A percentile compares a stretch with the other conserved stretches of the same genome.
phyloP scores from a whole-genome alignment of 37 sponge, comb jelly and placozoan species.

The Tethya wilhelma region DNA sequence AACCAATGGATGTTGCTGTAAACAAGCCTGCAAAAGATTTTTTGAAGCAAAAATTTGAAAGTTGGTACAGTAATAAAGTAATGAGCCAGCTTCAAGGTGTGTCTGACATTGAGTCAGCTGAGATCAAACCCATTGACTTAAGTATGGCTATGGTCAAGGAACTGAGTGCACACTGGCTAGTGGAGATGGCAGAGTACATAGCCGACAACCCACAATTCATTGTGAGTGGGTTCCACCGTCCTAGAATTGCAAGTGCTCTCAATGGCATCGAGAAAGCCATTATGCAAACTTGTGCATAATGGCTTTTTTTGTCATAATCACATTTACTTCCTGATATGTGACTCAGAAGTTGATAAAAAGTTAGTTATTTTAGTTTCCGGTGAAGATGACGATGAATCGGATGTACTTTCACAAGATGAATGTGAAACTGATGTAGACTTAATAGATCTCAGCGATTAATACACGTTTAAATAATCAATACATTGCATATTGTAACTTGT shows the following conservation, averaged over 20 bases:
- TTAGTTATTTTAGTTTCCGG: not conserved
- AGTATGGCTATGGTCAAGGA: too few species aligned
- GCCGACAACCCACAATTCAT: constrained; percentile 18
- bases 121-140: constrained; percentile 3
- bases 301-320: too few species aligned
- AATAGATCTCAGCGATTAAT: too few species aligned
- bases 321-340: too few species aligned
- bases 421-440: constrained; percentile 8
- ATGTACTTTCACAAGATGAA: not conserved
- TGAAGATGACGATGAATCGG: not conserved
- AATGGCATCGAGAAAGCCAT: too few species aligned
- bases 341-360: not conserved
- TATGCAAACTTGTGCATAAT: too few species aligned
- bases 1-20: constrained; percentile 62
- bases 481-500: too few species aligned
- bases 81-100: constrained; percentile 22
- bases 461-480: too few species aligned
- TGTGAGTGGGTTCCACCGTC: too few species aligned
- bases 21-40: constrained; percentile 71
- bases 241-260: too few species aligned
- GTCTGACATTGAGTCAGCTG: too few species aligned
- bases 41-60: too few species aligned
- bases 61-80: constrained; percentile 59
- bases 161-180: constrained; percentile 27
- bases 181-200: constrained; percentile 26